phyloP scores from a whole-genome alignment of 2,113 vertebrate genomes.

The Oreochromis niloticus region DNA sequence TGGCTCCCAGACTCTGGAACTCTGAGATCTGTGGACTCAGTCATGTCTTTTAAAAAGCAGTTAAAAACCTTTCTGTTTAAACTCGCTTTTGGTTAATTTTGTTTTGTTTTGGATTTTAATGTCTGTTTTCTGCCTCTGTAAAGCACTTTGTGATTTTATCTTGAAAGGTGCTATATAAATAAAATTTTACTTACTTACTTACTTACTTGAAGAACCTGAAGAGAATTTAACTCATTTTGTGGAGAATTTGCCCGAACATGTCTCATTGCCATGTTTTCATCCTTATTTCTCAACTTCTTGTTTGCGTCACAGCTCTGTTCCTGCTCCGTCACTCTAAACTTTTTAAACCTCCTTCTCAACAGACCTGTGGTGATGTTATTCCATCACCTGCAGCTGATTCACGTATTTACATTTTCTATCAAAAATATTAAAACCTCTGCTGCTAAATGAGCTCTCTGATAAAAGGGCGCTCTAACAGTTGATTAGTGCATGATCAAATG shows the following conservation, averaged over 20 bases:
- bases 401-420: background rate
- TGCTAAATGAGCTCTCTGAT: background rate
- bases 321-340: rapidly evolving
- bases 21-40: no score
- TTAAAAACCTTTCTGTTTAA: no score
- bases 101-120: no score
- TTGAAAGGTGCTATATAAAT: no score
- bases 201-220: background rate
- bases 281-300: background rate
- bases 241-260: rapidly evolving
- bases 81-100: no score
- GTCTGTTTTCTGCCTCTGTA: no score
- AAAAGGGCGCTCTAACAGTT: background rate
- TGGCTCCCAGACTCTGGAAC: no score
- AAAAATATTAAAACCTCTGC: background rate
- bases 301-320: rapidly evolving
- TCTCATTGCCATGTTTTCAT: background rate
- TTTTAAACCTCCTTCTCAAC: background rate
- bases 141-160: no score
- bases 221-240: background rate
- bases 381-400: background rate
- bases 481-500: background rate
- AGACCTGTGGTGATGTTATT: background rate
- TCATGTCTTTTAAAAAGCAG: no score
- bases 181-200: no score